Base-by-base conservation (phyloP, 2,888 invertebrate genomes). In the Drosophila meridiana region DNA sequence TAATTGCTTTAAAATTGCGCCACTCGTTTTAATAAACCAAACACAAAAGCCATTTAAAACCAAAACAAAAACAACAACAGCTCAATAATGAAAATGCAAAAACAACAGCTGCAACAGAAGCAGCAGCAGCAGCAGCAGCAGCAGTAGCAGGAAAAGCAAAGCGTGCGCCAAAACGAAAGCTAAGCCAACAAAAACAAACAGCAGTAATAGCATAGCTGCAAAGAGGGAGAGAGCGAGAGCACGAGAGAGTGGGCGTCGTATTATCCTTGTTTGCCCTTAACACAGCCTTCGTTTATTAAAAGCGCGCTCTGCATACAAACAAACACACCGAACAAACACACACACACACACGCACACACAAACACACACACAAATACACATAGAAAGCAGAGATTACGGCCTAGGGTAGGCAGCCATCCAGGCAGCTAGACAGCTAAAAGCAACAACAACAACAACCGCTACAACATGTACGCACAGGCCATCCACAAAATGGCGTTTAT, bases 1-100 rank as follows among this genome's bases (percentile, higher is more conserved):
- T 91, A 90, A 90, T 90, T 90, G 86, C 84, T 90, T 88, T 81
- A 87, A 90, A 90, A 90, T 88, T 83, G 89, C 91, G 70, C 89
- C 87, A 90, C 89, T 90, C 90, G 83, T 86, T 88, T 91, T 87
- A 90, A 90, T 83, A 88, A 89, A 80, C 68, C 78, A 63, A 72
- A 74, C 57, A 78, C 81, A 74, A 78, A 73, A 67, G 66, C 64
- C 59, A 75, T 36, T 55, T 60, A 40, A 47, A 72, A 68, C 52
- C 68, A 58, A 38, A 56, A 42, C 58, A 68, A 52, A 32, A 53
- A 57, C 55, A 67, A 63, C 55, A 56, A 20, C 50, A 53, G 36
- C 36, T 30, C 52, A 59, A 63, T 59, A 64, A 66, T 59, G 62
- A 47, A 72, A 76, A 72, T 60, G 48, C 56, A 62, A 76, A 70